phyloP scores from a whole-genome alignment of 2,797 vertebrate species.

The Vespertilio murinus region DNA sequence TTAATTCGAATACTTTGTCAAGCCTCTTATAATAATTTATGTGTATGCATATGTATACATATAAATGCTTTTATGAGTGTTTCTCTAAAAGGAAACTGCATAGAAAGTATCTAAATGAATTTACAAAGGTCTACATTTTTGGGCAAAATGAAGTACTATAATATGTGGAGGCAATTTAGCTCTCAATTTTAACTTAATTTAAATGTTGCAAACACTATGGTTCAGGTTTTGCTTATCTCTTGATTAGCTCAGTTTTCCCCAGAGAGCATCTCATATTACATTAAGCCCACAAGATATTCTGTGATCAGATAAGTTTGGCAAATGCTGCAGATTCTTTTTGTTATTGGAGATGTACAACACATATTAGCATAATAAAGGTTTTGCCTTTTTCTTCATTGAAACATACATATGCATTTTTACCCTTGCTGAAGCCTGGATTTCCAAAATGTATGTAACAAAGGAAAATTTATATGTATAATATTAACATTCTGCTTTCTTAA shows the following conservation, averaged over 20 bases:
- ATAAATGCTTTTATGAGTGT: background rate
- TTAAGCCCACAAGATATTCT: conserved; percentile 1
- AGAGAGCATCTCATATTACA: background rate
- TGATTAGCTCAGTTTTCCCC: conserved; percentile 4
- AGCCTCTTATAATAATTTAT: background rate
- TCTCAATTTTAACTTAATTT: conserved; percentile 15
- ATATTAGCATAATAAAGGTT: conserved; percentile 30
- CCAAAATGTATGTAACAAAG: background rate
- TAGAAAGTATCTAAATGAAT: background rate
- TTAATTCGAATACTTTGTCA: background rate
- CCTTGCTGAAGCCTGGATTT: background rate
- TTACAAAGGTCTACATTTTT: background rate
- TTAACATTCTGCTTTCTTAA: background rate
- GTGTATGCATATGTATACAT: too few species aligned
- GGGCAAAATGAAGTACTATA: background rate
- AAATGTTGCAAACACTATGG: background rate
- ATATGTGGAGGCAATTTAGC: background rate
- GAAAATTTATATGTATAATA: background rate
- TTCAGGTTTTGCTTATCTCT: conserved; percentile 1
- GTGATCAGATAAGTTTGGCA: conserved; percentile 31
- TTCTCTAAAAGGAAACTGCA: background rate
- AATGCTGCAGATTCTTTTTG: conserved; percentile 25
- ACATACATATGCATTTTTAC: background rate
- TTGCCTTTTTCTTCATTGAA: conserved; percentile 45
- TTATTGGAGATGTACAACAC: conserved; percentile 14